A percentile compares a stretch with the other conserved stretches of the same genome.
Evolutionary conservation across 1,140 invertebrate species (phyloP).

Genomic region (Drosophila sproati): DNA sequence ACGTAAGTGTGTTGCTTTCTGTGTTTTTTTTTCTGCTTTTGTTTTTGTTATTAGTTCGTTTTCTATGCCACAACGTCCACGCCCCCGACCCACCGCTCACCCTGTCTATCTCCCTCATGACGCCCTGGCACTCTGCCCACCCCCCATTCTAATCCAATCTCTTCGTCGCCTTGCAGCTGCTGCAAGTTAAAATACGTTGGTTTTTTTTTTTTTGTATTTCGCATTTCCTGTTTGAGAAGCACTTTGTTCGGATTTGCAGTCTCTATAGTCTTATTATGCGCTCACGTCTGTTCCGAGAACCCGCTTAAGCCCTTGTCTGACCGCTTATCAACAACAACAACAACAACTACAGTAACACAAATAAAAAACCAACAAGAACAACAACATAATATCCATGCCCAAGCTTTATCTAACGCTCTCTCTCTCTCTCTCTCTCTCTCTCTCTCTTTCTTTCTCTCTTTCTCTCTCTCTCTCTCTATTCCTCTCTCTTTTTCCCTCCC

Average conservation of each 20-base stretch:
- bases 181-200: conserved; percentile 6
- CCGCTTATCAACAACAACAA: conserved; percentile 47
- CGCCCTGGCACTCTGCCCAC: not conserved
- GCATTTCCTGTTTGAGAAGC: conserved; percentile 45
- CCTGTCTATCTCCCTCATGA: too few relatives aligned
- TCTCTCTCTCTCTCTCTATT: conserved; percentile 41
- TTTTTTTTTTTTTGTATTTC: not conserved
- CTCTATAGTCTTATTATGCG: conserved; percentile 58
- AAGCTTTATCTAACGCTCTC: conserved; percentile 66
- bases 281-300: conserved; percentile 44
- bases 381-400: conserved; percentile 54
- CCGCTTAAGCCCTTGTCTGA: conserved; percentile 50
- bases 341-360: conserved; percentile 25
- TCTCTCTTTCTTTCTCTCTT: conserved; percentile 34
- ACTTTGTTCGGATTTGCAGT: conserved; percentile 1
- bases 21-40: conserved; percentile 27
- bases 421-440: conserved; percentile 47
- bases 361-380: conserved; percentile 25
- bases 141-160: not conserved
- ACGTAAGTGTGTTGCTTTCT: conserved; percentile 86
- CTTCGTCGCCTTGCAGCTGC: not conserved
- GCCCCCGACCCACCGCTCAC: too few relatives aligned
- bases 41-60: conserved; percentile 32
- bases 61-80: not conserved
- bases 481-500: conserved; percentile 43